phyloP scores from a whole-genome alignment of 2,113 vertebrate genomes.

The Pituophis catenifer region DNA sequence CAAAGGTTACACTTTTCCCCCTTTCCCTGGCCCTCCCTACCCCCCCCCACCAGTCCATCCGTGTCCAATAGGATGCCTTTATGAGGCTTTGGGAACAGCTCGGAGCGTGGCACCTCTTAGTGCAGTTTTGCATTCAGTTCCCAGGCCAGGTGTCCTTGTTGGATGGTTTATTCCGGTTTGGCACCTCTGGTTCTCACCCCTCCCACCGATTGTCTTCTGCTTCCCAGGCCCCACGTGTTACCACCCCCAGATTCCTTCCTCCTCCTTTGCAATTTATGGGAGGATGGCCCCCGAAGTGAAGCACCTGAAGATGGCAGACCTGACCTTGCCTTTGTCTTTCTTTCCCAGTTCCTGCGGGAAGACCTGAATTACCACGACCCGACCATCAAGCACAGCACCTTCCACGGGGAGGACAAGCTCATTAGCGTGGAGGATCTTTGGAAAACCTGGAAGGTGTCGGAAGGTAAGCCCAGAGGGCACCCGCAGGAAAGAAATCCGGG shows the following conservation, averaged over 20 bases:
- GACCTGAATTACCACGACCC: slow-evolving; percentile 97
- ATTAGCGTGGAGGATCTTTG: slow-evolving; percentile 97
- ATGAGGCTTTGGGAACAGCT: no score
- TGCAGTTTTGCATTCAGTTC: no score
- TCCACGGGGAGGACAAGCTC: slow-evolving; percentile 96
- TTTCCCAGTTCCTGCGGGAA: slow-evolving; percentile 90
- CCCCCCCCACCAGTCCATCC: background rate
- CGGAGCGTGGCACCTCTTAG: fast-evolving
- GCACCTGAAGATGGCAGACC: background rate
- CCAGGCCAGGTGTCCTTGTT: no score
- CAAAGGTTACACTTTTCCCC: background rate
- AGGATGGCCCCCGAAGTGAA: background rate
- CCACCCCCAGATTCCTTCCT: no score
- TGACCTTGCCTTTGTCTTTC: slow-evolving; percentile 23
- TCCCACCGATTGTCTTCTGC: no score
- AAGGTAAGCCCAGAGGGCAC: slow-evolving; percentile 74
- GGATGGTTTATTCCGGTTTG: background rate
- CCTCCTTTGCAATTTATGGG: background rate
- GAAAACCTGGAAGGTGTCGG: slow-evolving; percentile 92
- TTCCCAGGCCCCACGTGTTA: no score
- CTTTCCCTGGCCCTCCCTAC: no score
- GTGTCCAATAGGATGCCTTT: no score
- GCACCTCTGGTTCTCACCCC: no score
- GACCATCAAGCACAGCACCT: slow-evolving; percentile 93
- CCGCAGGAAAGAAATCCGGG: no score